These are phyloP conservation scores for Chaetops frenatus DNA, from an alignment of 2,113 vertebrate species.

Conservation along the genomic window DNA sequence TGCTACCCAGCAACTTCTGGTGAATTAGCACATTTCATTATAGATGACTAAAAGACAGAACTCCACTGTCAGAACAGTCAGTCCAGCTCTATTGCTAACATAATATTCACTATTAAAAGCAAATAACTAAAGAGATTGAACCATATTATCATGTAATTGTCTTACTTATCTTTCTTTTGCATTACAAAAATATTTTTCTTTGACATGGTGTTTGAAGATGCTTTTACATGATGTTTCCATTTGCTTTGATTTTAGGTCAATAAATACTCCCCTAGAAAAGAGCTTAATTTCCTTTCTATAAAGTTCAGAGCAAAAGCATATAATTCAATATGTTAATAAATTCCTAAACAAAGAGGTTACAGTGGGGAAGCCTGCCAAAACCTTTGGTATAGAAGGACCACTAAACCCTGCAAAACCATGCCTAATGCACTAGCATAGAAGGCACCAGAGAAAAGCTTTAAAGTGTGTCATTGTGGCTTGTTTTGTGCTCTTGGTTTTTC, in stretches of 20 bases:
- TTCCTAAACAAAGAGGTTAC: neutral
- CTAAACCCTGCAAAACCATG: neutral
- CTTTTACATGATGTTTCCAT: neutral
- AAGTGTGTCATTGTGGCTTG: neutral
- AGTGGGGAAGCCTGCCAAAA: neutral
- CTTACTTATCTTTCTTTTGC: neutral
- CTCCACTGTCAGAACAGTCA: neutral
- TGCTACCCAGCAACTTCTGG: neutral
- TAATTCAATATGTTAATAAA: neutral
- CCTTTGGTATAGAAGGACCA: neutral
- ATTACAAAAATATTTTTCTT: neutral
- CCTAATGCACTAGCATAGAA: neutral
- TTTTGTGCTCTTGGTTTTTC: neutral
- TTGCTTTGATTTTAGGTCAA: constrained; percentile 3
- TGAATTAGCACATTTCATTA: neutral
- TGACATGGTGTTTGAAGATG: neutral
- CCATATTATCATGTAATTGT: neutral
- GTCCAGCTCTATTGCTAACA: neutral
- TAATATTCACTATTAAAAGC: neutral
- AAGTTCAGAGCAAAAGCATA: neutral
- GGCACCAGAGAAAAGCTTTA: neutral
- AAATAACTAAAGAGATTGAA: neutral
- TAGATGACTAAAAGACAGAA: neutral
- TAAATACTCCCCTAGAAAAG: neutral
- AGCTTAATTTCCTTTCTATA: neutral